Base-by-base conservation (phyloP, 2,797 vertebrate species). In the Phrynocephalus vlangalii region DNA sequence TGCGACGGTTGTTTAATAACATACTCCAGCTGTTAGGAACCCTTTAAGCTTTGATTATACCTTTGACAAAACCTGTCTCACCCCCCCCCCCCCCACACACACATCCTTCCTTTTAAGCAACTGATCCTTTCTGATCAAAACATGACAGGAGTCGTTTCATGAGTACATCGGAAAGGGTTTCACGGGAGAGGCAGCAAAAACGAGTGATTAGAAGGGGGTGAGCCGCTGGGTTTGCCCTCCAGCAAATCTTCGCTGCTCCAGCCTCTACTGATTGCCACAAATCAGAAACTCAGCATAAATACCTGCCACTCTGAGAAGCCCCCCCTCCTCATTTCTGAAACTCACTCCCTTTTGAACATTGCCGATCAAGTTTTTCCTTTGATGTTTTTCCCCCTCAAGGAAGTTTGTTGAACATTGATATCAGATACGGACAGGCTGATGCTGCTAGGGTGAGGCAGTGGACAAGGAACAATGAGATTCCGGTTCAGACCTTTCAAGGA, bases 221-320 rank as follows among this genome's bases (percentile, higher is more conserved):
- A 76, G 79, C 86, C 71, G 38, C 79, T 15, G 50, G 15, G 30
- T 50, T 88, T 90, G 20, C 3, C 86, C 86, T 84, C 71, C 56
- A 30, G 73, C 18, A n/a, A 88, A 85, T 81, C 88, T 30, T 30
- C 20, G 63, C 88, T 82, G 81, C 87, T 82, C 76, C 80, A 3
- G 84, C 76, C 7, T 70, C 86, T 84, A 76, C 75, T 38, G 87
- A 79, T 73, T 86, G 72, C 91, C 83, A 92, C 83, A n/a, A 89
- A 92, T 85, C 86, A 87, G 88, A 87, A 86, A 93, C 88, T 93
- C 91, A 89, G 84, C 92, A 56, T 52, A 91, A 93, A 93, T 94
- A 94, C 85, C 84, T 83, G 80, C 89, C 92, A 85, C 48, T 72
- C 70, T 60, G 48, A 30, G 75, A 86, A 80, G 50, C 20, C 56